Base-by-base conservation (phyloP, 1,140 invertebrate species). In the Mizuhopecten yessoensis region DNA sequence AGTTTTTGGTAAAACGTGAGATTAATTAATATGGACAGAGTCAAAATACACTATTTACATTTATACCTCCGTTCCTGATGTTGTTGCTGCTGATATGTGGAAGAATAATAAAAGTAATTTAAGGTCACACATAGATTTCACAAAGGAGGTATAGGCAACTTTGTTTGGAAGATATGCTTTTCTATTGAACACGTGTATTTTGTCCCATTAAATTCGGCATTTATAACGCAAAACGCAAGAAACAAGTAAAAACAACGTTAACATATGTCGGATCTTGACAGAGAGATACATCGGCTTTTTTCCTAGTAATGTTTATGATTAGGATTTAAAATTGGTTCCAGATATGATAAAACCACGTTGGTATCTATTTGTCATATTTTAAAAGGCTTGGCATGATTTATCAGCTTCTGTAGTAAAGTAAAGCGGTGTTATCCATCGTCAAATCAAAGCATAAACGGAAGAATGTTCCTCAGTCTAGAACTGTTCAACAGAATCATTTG, bases 311-410 rank as follows among this genome's bases (percentile, higher is more conserved):
- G 57, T 75, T 75, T 75, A 75, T n/a, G 57, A 75, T 75, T 29
- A 75, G n/a, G 57, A 75, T 75, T 75, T 75, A n/a, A 29, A 75
- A 75, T 75, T 75, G 57, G 23, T 75, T 75, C 57, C 57, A 75
- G 57, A 75, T 75, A 75, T 29, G 57, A 75, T 75, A 75, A 75
- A n/a, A 75, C 29, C 57, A 75, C n/a, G 57, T 75, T 75, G 57
- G 57, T 75, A 75, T 75, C 57, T 75, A 75, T 75, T 75, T 75
- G 57, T 75, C 57, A 75, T 75, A 75, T 75, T 75, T 75, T 75
- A 75, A 75, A 75, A 75, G 57, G 57, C 17, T 75, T 75, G 57
- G 57, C 57, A 75, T 75, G 57, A 75, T 75, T 75, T 75, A 75
- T 75, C 57, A 29, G 57, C 9, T 29, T n/a, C 23, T 75, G 23